These are phyloP conservation scores for Spodoptera littoralis DNA, from an alignment of 2,888 invertebrate species.

Conservation along the genomic window DNA sequence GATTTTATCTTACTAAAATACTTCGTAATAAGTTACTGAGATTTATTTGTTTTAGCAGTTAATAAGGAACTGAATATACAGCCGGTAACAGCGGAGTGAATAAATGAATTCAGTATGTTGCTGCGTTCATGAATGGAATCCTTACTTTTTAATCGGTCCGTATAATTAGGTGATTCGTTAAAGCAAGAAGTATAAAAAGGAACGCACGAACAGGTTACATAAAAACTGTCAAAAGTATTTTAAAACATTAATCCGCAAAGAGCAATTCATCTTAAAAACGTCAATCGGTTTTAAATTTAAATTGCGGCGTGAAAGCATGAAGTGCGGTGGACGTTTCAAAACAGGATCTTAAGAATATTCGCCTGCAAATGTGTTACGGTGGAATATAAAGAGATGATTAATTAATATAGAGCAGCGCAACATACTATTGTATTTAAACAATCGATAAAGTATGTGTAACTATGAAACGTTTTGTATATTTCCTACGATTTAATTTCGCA, in stretches of 20 bases:
- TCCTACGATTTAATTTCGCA: no score
- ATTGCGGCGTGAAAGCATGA: constrained; percentile 53
- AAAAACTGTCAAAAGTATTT: constrained; percentile 42
- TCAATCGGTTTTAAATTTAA: constrained; percentile 58
- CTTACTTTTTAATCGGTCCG: constrained; percentile 12
- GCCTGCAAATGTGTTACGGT: constrained; percentile 17
- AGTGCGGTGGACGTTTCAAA: constrained; percentile 45
- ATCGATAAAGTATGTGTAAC: not conserved
- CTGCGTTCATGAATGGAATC: constrained; percentile 6
- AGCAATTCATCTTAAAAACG: constrained; percentile 50
- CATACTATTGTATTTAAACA: not conserved
- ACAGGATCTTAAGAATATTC: constrained; percentile 48
- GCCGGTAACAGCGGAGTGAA: not conserved
- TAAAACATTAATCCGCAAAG: constrained; percentile 46
- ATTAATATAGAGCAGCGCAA: constrained; percentile 15
- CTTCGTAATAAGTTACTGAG: constrained; percentile 37
- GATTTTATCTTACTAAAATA: constrained; percentile 53
- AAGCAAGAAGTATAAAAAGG: constrained; percentile 33
- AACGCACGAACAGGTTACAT: constrained; percentile 25
- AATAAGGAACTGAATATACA: constrained; percentile 25
- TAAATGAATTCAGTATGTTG: not conserved
- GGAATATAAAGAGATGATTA: constrained; percentile 14
- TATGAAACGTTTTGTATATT: no score
- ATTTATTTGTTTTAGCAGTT: constrained; percentile 37
- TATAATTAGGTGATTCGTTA: constrained; percentile 30